Percentiles rank a stretch among this genome's conserved stretches.
Conservation (phyloP, 2,113 vertebrate species). For the Erythrolamprus reginae region DNA sequence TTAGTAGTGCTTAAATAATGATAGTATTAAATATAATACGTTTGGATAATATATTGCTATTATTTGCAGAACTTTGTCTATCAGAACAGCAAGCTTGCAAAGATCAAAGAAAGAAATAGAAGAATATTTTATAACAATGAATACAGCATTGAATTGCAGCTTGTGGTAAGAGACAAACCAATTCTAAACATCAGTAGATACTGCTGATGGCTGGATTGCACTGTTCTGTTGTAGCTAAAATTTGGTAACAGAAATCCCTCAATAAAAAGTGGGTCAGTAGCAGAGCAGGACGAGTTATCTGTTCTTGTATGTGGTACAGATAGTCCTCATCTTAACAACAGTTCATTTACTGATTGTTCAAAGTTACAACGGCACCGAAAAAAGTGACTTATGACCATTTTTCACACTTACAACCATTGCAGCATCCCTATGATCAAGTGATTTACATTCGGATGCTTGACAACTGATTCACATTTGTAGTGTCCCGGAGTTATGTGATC, state of each 20-base stretch:
- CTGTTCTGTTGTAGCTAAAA: neutral
- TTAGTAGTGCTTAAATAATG: neutral
- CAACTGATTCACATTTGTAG: too few relatives aligned
- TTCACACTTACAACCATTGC: too few relatives aligned
- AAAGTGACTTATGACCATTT: too few relatives aligned
- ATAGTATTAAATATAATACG: neutral
- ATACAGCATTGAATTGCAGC: slow-evolving; percentile 68
- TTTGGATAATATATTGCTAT: neutral
- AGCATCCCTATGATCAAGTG: too few relatives aligned
- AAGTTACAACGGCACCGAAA: too few relatives aligned
- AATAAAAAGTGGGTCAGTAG: neutral
- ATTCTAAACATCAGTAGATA: neutral
- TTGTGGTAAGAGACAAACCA: slow-evolving; percentile 49
- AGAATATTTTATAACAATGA: slow-evolving; percentile 42
- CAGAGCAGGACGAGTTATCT: neutral
- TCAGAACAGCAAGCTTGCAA: slow-evolving; percentile 53
- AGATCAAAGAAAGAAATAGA: slow-evolving; percentile 16
- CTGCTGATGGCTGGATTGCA: neutral
- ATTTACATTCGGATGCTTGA: too few relatives aligned
- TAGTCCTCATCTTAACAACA: too few relatives aligned
- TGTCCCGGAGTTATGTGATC: too few relatives aligned
- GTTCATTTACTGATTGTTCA: too few relatives aligned
- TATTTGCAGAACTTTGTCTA: slow-evolving; percentile 62
- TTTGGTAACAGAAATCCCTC: neutral
- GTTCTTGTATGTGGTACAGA: neutral